Conservation (phyloP, 1,140 invertebrate genomes). For the Drosophila lowei region DNA sequence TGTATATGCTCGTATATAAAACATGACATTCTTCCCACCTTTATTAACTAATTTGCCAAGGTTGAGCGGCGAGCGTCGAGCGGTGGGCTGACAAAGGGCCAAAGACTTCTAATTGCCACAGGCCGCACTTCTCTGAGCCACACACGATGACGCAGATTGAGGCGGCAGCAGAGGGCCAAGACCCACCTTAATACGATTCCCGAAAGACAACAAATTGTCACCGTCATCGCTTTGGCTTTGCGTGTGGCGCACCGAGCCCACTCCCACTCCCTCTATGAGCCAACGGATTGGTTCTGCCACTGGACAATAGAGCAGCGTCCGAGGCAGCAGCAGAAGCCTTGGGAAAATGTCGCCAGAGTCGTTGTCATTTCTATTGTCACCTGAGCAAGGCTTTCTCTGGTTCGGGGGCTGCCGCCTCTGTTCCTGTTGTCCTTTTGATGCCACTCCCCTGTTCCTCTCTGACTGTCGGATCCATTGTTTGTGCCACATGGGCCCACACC, state of each 20-base stretch:
- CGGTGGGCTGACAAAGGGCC: slow-evolving; percentile 40
- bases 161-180: neutral
- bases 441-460: too few relatives aligned
- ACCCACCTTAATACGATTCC: slow-evolving; percentile 63
- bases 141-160: slow-evolving; percentile 46
- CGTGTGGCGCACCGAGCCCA: slow-evolving; percentile 45
- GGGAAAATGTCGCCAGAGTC: slow-evolving; percentile 64
- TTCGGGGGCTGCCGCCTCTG: neutral
- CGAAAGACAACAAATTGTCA: slow-evolving; percentile 45
- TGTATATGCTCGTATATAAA: slow-evolving; percentile 28
- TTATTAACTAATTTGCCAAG: slow-evolving; percentile 78
- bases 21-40: slow-evolving; percentile 71
- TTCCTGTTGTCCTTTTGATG: too few relatives aligned
- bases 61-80: slow-evolving; percentile 27
- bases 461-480: slow-evolving; percentile 33
- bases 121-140: slow-evolving; percentile 36
- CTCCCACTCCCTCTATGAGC: slow-evolving; percentile 1
- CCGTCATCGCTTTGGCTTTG: slow-evolving; percentile 62
- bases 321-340: slow-evolving; percentile 16
- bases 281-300: slow-evolving; percentile 21
- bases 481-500: slow-evolving; percentile 20
- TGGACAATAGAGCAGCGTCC: slow-evolving; percentile 49
- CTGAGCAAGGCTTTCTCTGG: slow-evolving; percentile 41
- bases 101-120: slow-evolving; percentile 71
- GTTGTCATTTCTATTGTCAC: slow-evolving; percentile 62